Base-by-base conservation (phyloP, 1,140 invertebrate genomes). In the Hydropsyche tenuis region DNA sequence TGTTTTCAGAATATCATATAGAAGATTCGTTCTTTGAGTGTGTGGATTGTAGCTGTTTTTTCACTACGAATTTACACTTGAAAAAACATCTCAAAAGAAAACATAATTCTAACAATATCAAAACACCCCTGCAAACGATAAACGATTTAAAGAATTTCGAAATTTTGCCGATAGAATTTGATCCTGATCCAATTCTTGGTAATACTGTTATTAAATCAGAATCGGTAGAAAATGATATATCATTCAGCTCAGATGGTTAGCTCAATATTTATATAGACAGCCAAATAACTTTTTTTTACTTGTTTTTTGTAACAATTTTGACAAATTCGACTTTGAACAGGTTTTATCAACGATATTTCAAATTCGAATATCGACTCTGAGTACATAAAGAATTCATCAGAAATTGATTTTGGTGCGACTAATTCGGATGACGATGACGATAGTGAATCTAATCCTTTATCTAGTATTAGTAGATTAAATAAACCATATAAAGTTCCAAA, bases 11-110 rank as follows among this genome's bases (percentile, higher is more conserved):
- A 23, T 74, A 77, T 69, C 75, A 77, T 42, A 43, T 74, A 1
- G 75, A 77, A 30, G 70, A 74, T 46, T 77, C 75, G 3, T 42
- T 66, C 12, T 45, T 72, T 22, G 46, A 74, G 69, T 77, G 75
- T 56, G 27, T 27, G 1, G n/a, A 25, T 25, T 77, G 75, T 27
- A 72, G 70, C 22, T 77, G 75, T 25, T 77, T 72, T 70, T 77
- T 74, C 37, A 74, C 73, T 1, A 43, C 73, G 9, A 77, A 73
- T 64, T 65, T 77, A 23, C 73, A 77, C 56, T 63, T 76, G 9
- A 76, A 72, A 30, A 71, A 69, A 18, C 75, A 76, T 42, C 56
- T 68, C 9, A 65, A 77, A 53, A 74, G 45, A 30, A 69, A 22
- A 37, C 72, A 76, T 48, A 2, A 42, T 25, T 16, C 12, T 14